These are phyloP conservation scores for Echinometra lucunter DNA, from an alignment of 53 echinoderm and acorn worm genomes.

Conservation along the genomic window DNA sequence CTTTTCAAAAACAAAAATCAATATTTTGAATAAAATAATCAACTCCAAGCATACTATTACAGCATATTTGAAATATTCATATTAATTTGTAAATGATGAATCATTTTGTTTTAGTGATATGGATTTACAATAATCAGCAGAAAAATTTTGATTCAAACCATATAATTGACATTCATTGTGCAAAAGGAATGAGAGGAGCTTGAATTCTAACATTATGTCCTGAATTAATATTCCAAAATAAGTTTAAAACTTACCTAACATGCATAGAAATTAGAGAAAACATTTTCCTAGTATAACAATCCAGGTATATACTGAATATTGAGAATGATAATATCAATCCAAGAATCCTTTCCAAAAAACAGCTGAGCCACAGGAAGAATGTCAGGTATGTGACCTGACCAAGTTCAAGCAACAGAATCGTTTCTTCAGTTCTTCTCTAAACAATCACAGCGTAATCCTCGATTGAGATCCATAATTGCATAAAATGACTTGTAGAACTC, in stretches of 20 bases:
- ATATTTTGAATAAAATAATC: neutral
- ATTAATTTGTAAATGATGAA: neutral
- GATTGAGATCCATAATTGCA: constrained; percentile 38
- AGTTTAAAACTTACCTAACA: constrained; percentile 40
- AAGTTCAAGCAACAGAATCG: neutral
- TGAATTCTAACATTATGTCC: neutral
- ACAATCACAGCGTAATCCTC: constrained; percentile 24
- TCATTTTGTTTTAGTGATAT: neutral
- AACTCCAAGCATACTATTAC: neutral
- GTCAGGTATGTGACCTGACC: constrained; percentile 1
- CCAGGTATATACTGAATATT: neutral
- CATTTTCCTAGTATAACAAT: constrained; percentile 52
- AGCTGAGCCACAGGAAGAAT: constrained; percentile 4
- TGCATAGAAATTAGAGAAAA: constrained; percentile 57
- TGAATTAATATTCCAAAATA: neutral
- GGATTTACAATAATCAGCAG: neutral
- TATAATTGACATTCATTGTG: neutral
- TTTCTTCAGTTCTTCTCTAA: neutral
- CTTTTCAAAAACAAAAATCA: neutral
- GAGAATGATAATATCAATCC: constrained; percentile 31
- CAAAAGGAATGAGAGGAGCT: neutral
- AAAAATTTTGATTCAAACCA: neutral
- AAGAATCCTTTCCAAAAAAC: neutral
- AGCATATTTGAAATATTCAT: neutral
- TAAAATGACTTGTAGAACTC: constrained; percentile 31